These are phyloP conservation scores for Drosophila lacicola DNA, from an alignment of 2,888 invertebrate genomes.

Conservation along the genomic window DNA sequence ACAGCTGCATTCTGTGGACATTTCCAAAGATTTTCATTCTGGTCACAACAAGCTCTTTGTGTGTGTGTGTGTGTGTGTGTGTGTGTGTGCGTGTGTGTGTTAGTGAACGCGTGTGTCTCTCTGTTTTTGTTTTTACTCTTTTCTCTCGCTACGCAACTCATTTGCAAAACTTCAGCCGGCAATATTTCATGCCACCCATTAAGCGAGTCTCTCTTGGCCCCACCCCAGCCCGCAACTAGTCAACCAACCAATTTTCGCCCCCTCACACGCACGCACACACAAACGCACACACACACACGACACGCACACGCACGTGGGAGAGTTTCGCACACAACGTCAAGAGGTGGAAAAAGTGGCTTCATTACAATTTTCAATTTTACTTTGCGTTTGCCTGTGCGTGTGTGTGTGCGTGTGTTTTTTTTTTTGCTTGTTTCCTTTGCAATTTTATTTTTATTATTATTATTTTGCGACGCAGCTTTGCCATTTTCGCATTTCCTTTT, in stretches of 20 bases:
- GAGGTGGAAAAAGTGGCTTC: constrained; percentile 73
- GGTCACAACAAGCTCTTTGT: constrained; percentile 24
- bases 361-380: constrained; percentile 81
- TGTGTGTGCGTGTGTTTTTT: constrained; percentile 21
- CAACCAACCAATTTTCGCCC: constrained; percentile 70
- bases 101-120: constrained; percentile 18
- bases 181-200: constrained; percentile 77
- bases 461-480: constrained; percentile 55
- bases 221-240: constrained; percentile 11
- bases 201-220: constrained; percentile 28
- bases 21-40: constrained; percentile 39
- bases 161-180: constrained; percentile 77
- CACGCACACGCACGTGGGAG: constrained; percentile 31
- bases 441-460: constrained; percentile 71
- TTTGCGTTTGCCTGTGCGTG: constrained; percentile 30
- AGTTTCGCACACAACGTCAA: constrained; percentile 28
- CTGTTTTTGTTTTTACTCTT: constrained; percentile 66
- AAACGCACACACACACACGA: constrained; percentile 29
- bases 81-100: constrained; percentile 13
- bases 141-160: constrained; percentile 68
- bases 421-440: constrained; percentile 48
- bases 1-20: constrained; percentile 43
- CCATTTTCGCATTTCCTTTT: constrained; percentile 53
- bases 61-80: constrained; percentile 7
- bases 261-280: constrained; percentile 52